phyloP scores from a whole-genome alignment of 2,888 invertebrate genomes.

The Trichopoda pennipes region DNA sequence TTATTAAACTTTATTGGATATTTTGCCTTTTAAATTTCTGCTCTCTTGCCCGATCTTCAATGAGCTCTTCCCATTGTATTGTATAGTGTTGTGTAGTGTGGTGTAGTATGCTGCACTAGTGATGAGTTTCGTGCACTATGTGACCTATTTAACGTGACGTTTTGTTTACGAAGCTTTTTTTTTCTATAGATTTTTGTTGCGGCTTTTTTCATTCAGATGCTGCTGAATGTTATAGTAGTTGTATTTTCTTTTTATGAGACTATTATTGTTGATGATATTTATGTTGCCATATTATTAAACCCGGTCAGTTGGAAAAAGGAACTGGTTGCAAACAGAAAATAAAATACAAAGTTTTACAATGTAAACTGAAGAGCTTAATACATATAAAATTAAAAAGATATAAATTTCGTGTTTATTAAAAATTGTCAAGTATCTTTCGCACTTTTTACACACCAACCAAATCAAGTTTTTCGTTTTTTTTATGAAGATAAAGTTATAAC shows the following conservation, averaged over 20 bases:
- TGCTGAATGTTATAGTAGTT: constrained; percentile 1
- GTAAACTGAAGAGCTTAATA: background rate
- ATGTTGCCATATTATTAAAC: constrained; percentile 48
- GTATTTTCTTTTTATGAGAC: constrained; percentile 9
- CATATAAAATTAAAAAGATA: background rate
- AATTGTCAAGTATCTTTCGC: too few species aligned
- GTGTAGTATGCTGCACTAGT: constrained; percentile 38
- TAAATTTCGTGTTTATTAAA: too few species aligned
- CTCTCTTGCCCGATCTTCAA: background rate
- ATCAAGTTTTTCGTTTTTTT: too few species aligned
- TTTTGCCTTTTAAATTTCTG: constrained; percentile 13
- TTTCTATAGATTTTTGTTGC: constrained; percentile 11
- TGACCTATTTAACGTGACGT: constrained; percentile 66
- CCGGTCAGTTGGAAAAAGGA: constrained; percentile 26
- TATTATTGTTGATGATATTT: constrained; percentile 51
- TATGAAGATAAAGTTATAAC: too few species aligned
- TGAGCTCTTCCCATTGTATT: constrained; percentile 13
- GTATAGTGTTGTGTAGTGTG: too few species aligned
- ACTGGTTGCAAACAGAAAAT: background rate
- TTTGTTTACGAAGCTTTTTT: constrained; percentile 42
- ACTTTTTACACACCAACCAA: too few species aligned
- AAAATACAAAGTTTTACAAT: background rate
- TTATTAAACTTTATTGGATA: constrained; percentile 19
- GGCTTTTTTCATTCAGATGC: constrained; percentile 9
- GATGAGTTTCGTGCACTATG: constrained; percentile 58